These are phyloP conservation scores for Cyrtodaria siliqua DNA, from an alignment of 2,888 invertebrate species.

Conservation along the genomic window DNA sequence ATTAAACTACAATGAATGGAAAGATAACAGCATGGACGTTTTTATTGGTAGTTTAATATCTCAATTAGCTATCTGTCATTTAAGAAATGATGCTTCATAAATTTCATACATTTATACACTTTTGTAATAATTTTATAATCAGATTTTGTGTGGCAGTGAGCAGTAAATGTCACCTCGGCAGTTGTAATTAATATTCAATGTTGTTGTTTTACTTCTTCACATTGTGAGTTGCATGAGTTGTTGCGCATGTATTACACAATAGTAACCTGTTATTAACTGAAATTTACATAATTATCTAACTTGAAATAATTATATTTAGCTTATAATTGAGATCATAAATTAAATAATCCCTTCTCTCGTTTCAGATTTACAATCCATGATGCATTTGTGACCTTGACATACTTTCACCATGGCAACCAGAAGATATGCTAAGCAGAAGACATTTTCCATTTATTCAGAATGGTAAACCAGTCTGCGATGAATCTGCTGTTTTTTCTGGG, in stretches of 20 bases:
- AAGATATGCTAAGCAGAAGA: neutral
- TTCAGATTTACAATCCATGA: too few relatives aligned
- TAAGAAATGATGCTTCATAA: neutral
- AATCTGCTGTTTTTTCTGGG: slow-evolving; percentile 82
- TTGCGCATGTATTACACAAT: too few relatives aligned
- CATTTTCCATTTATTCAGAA: slow-evolving; percentile 34
- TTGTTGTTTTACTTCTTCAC: too few relatives aligned
- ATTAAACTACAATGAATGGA: slow-evolving; percentile 1
- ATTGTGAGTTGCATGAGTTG: too few relatives aligned
- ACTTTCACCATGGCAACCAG: too few relatives aligned
- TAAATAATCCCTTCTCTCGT: too few relatives aligned
- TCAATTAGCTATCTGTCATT: slow-evolving; percentile 6
- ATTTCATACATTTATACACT: slow-evolving; percentile 2
- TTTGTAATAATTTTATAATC: slow-evolving; percentile 6
- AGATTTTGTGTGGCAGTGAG: slow-evolving; percentile 1
- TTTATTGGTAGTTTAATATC: slow-evolving; percentile 1
- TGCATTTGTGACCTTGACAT: too few relatives aligned
- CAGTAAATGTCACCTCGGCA: neutral
- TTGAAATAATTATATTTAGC: too few relatives aligned
- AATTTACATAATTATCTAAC: too few relatives aligned
- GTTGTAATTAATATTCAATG: too few relatives aligned
- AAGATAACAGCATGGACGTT: neutral
- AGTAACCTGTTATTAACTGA: too few relatives aligned
- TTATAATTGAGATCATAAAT: too few relatives aligned
- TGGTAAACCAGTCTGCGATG: slow-evolving; percentile 70